A percentile compares a stretch with the other conserved stretches of the same genome.
phyloP scores from a whole-genome alignment of 2,113 vertebrate genomes.

The Bolborhynchus lineola region DNA sequence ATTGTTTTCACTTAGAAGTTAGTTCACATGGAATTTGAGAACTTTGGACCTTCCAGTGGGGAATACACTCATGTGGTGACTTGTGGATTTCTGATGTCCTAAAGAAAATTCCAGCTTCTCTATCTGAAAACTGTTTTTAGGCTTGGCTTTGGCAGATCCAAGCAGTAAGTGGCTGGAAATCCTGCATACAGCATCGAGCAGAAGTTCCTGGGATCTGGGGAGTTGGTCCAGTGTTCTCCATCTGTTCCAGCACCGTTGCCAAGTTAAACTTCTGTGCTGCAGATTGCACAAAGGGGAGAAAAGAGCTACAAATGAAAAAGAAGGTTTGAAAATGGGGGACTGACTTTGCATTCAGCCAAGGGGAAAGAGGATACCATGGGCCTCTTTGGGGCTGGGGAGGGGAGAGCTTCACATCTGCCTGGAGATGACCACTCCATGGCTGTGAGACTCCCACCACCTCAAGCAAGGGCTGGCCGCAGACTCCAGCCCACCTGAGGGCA shows the following conservation, averaged over 20 bases:
- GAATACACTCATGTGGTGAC: not conserved
- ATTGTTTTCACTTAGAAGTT: not conserved
- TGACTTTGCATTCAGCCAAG: not conserved
- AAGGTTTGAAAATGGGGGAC: not conserved
- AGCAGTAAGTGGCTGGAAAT: slow-evolving; percentile 37
- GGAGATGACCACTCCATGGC: not conserved
- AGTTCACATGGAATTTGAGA: not conserved
- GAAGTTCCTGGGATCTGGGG: slow-evolving; percentile 47
- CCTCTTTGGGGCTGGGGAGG: not conserved
- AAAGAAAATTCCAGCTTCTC: slow-evolving; percentile 11
- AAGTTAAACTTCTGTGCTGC: slow-evolving; percentile 31
- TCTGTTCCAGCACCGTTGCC: slow-evolving; percentile 28
- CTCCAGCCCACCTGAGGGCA: slow-evolving; percentile 9
- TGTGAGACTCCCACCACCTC: not conserved
- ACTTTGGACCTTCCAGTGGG: not conserved
- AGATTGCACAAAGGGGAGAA: not conserved
- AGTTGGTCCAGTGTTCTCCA: slow-evolving; percentile 26
- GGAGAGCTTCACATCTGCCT: not conserved
- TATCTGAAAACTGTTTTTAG: not conserved
- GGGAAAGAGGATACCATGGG: not conserved
- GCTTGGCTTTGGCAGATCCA: not conserved
- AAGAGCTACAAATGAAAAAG: not conserved
- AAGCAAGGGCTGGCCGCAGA: not conserved
- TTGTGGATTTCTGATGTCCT: not conserved
- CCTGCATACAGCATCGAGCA: not conserved